Conservation (phyloP, 2,797 vertebrate species). For the Pipistrellus kuhlii region DNA sequence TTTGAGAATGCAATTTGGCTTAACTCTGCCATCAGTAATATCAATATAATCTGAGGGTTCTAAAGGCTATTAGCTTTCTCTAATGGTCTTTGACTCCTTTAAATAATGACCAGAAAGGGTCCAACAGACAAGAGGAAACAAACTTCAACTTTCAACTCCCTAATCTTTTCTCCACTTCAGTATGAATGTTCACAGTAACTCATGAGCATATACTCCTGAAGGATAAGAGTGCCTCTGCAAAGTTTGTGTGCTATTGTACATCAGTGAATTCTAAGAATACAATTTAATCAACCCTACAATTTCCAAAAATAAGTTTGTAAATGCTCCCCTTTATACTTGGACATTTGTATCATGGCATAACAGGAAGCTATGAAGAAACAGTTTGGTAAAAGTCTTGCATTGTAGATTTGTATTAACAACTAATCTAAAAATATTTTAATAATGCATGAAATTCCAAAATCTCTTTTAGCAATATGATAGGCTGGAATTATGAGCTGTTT, state of each 20-base stretch:
- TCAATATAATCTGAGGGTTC: constrained; percentile 76
- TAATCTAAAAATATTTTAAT: constrained; percentile 7
- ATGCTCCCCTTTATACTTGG: constrained; percentile 23
- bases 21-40: constrained; percentile 77
- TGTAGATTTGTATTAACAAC: neutral
- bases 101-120: constrained; percentile 65
- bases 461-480: neutral
- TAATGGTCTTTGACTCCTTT: constrained; percentile 79
- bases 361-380: constrained; percentile 51
- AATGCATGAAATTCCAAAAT: neutral
- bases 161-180: constrained; percentile 30
- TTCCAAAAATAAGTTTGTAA: constrained; percentile 52
- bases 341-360: neutral
- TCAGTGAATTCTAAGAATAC: neutral
- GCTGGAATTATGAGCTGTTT: neutral
- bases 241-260: neutral
- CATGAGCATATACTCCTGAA: neutral
- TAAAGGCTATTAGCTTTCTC: constrained; percentile 76
- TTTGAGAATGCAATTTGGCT: constrained; percentile 80
- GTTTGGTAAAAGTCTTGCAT: constrained; percentile 18
- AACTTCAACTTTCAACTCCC: constrained; percentile 60
- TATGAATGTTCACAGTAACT: neutral
- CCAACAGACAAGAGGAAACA: constrained; percentile 62
- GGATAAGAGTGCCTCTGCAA: neutral
- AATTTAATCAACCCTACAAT: neutral